Base-by-base conservation (phyloP, 2,113 vertebrate species). In the Crotalus horridus region DNA sequence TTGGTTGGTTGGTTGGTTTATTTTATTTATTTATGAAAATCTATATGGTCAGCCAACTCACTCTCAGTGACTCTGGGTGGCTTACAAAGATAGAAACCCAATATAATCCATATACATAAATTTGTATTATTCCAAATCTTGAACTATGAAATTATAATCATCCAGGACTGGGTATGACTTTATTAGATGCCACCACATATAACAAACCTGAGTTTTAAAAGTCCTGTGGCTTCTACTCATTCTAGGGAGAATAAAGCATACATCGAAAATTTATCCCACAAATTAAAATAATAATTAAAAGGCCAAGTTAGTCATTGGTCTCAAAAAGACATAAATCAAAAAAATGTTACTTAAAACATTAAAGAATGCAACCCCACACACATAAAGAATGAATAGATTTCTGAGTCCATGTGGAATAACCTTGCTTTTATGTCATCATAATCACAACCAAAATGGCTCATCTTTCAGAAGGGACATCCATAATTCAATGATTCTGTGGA, bases 91-190 rank as follows among this genome's bases (percentile, higher is more conserved):
- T 69, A n/a, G n/a, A 69, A 69, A n/a, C 11, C 48, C 64, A 69
- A 69, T 29, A 86, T 64, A 24, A 89, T 55, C 56, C 46, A 6
- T 39, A 89, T 0, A 92, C 51, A n/a, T 46, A 87, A 24, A 17
- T 85, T 3, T 94, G 89, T 8, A 69, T 48, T 29, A 46, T 89
- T 93, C 88, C 85, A 88, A 93, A 46, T 92, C 24, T 92, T 86
- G 94, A 92, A 39, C 24, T 93, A 93, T 26, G 94, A 94, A 93
- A 94, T 92, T 86, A 95, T 15, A 11, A 21, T 87, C 94, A 29
- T 89, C 94, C 39, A 94, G 55, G 91, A 91, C 46, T 91, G 93
- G 4, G 59, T 2, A 93, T 0, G 7, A 92, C 93, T 93, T 94
- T 93, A 53, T 87, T 92, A 94, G 93, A 92, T 89, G 46, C 48